Evolutionary conservation across 2,888 invertebrate species (phyloP).

Genomic region (Rhingia rostrata): DNA sequence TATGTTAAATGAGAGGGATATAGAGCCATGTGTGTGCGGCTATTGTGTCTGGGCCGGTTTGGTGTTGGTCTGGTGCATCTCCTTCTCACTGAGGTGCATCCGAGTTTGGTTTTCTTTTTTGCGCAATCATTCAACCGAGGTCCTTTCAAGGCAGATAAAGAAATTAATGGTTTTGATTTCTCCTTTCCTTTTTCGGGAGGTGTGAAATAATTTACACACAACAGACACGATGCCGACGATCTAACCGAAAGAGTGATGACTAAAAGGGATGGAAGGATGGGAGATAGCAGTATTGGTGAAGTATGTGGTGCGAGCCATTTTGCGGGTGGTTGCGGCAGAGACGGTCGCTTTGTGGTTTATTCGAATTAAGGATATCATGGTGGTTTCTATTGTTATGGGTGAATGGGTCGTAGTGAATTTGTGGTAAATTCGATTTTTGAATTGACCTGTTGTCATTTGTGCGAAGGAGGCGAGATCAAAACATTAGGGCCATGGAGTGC

Average conservation of each 20-base stretch:
- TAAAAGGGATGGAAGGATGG: conserved; percentile 21
- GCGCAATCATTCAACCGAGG: conserved; percentile 66
- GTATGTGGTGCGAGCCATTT: conserved; percentile 66
- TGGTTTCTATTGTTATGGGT: conserved; percentile 49
- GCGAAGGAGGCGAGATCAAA: conserved; percentile 53
- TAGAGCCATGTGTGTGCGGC: conserved; percentile 33
- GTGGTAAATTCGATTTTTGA: conserved; percentile 53
- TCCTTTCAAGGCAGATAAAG: conserved; percentile 64
- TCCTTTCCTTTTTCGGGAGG: conserved; percentile 57
- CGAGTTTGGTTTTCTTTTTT: conserved; percentile 44
- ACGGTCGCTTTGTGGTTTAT: conserved; percentile 59
- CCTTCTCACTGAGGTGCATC: conserved; percentile 23
- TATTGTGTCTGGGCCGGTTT: conserved; percentile 52
- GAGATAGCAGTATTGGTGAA: conserved; percentile 11
- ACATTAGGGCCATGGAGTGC: conserved; percentile 61
- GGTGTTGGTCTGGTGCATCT: conserved; percentile 43
- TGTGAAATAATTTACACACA: conserved; percentile 70
- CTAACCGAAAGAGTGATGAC: conserved; percentile 1
- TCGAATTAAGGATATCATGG: conserved; percentile 67
- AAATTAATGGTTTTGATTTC: conserved; percentile 68
- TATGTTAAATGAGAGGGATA: conserved; percentile 65
- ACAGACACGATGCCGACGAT: conserved; percentile 49
- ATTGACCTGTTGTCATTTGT: conserved; percentile 72
- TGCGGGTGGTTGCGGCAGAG: conserved; percentile 38
- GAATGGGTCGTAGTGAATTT: conserved; percentile 37